These are phyloP conservation scores for Dunckerocampus dactyliophorus DNA, from an alignment of 2,113 vertebrate species.

Conservation along the genomic window DNA sequence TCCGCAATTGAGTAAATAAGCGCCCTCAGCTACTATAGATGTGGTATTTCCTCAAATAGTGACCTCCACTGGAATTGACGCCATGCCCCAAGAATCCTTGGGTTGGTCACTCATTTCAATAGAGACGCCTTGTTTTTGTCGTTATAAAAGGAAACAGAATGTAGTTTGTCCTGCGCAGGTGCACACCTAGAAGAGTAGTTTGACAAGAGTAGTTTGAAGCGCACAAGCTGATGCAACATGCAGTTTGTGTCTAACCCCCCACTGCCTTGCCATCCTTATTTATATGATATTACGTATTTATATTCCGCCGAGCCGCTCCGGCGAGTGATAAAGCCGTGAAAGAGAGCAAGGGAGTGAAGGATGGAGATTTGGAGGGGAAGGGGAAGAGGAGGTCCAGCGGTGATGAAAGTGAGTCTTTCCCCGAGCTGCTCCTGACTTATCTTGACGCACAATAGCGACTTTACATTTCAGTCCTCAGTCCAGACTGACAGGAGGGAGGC, in stretches of 20 bases:
- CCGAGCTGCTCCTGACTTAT: slow-evolving; percentile 61
- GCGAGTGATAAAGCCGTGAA: slow-evolving; percentile 60
- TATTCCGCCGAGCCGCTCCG: slow-evolving; percentile 61
- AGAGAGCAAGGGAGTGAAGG: slow-evolving; percentile 45
- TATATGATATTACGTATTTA: slow-evolving; percentile 47
- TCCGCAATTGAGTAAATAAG: no score
- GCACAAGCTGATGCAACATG: slow-evolving; percentile 1
- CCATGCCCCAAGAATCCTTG: no score
- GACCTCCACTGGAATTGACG: no score
- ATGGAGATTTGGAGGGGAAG: slow-evolving; percentile 29
- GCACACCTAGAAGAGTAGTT: no score
- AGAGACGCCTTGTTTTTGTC: no score
- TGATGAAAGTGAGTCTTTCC: slow-evolving; percentile 62
- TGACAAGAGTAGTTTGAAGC: background rate
- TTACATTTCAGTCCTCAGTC: slow-evolving; percentile 48
- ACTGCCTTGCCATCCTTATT: slow-evolving; percentile 19
- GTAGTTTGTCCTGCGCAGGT: no score
- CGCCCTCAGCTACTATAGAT: no score
- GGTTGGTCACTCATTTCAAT: no score
- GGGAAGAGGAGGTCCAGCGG: slow-evolving; percentile 28
- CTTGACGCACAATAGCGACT: slow-evolving; percentile 62
- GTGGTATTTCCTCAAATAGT: no score
- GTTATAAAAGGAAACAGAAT: no score
- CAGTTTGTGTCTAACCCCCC: slow-evolving; percentile 30
- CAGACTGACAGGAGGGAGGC: slow-evolving; percentile 44